phyloP scores from a whole-genome alignment of 1,140 invertebrate genomes.

The Diorhabda elongata region DNA sequence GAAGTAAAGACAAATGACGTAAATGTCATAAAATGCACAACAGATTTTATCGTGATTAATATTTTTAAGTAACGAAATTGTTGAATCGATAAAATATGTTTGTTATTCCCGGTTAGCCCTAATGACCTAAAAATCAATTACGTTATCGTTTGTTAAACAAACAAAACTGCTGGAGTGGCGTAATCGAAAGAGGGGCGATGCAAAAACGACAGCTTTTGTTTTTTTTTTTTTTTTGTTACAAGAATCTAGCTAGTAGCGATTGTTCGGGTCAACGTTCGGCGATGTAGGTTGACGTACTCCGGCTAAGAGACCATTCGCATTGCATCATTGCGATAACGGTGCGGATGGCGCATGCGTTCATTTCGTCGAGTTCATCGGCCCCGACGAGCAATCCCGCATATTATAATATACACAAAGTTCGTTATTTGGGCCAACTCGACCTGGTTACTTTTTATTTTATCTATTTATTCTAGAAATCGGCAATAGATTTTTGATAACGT shows the following conservation, averaged over 20 bases:
- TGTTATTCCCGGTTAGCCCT: no score
- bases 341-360: neutral
- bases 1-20: no score
- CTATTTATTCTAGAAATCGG: neutral
- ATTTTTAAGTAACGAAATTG: no score
- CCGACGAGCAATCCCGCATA: neutral
- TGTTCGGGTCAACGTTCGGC: neutral
- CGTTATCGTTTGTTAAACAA: no score
- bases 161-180: no score
- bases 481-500: slow-evolving; percentile 3
- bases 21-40: no score
- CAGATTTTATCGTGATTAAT: no score
- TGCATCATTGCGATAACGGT: neutral
- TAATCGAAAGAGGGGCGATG: no score
- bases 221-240: no score
- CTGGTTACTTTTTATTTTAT: slow-evolving; percentile 11
- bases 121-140: no score
- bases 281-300: slow-evolving; percentile 1
- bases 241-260: neutral
- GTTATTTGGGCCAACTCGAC: slow-evolving; percentile 4
- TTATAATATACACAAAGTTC: neutral
- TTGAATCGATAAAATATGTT: no score
- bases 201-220: no score
- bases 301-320: slow-evolving; percentile 1
- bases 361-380: neutral